Evolutionary conservation across 2,113 vertebrate genomes (phyloP), one percentile per base, ranked within the genome.

Genomic region (Abramis brama): DNA sequence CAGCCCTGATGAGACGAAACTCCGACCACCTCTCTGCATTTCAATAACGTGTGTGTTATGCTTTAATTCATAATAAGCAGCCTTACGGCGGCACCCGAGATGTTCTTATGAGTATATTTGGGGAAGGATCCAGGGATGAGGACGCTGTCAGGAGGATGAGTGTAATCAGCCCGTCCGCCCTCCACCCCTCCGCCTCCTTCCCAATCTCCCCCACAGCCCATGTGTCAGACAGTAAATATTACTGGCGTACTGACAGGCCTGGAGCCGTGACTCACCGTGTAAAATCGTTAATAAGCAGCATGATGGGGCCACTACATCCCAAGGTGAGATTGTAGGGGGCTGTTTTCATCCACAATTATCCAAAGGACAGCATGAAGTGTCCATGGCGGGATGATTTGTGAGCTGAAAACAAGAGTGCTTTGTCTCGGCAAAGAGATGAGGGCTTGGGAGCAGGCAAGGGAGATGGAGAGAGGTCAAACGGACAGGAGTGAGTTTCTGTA

Each of bases 241-340:
- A 95, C 92, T 94, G 93, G 93, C 92, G 92, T 93, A 80, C 93
- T 94, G 94, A 94, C 94, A 94, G 90, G 87, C 88, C 90, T 89
- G 79, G 90, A 78, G 89, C 92, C 88, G 87, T 90, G 89, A 89
- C 93, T 92, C 86, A 91, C 93, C 92, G 92, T 94, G 94, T 94
- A 94, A 94, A 95, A 94, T 93, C 92, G 91, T 92, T 95, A 95
- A 95, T 94, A 94, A 93, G 93, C 91, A 90, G 93, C 92, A 93
- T 93, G 93, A 94, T 94, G 93, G 93, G 89, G 88, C 91, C 85
- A 85, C 90, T 89, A 90, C 91, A 85, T 89, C 92, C 90, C 81
- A 91, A 91, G 88, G 90, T 87, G 91, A 92, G 91, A 91, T 92
- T 90, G 89, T 89, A 91, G 91, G 92, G 89, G 86, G 86, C 89